Conservation (phyloP, 2,797 vertebrate species). For the Borostomias antarcticus region DNA sequence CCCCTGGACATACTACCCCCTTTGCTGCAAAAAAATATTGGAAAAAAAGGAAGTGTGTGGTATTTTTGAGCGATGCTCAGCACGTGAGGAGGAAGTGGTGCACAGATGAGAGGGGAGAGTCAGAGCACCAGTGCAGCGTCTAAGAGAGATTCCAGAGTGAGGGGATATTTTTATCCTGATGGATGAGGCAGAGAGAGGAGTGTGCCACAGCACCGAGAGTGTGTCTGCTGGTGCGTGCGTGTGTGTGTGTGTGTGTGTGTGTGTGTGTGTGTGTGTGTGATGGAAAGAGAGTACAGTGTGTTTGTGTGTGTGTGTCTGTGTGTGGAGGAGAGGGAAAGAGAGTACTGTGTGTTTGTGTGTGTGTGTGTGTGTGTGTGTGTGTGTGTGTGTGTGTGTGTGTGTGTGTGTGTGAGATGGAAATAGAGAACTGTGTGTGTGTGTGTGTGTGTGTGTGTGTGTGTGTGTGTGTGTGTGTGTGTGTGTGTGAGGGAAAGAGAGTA, state of each 20-base stretch:
- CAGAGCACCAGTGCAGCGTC: conserved; percentile 34
- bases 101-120: conserved; percentile 35
- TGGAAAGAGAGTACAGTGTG: background rate
- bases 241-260: conserved; percentile 27
- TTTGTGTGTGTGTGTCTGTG: background rate
- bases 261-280: background rate
- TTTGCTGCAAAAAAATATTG: conserved; percentile 9
- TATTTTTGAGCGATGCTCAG: conserved; percentile 54
- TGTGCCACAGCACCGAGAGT: conserved; percentile 47
- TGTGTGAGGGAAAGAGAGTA: background rate
- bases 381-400: too few species aligned
- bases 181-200: conserved; percentile 54
- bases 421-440: conserved; percentile 3
- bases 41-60: conserved; percentile 21
- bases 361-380: conserved; percentile 1
- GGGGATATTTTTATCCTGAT: conserved; percentile 67
- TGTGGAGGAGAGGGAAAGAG: background rate
- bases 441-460: conserved; percentile 37
- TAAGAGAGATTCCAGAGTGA: conserved; percentile 63
- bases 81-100: conserved; percentile 8
- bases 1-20: conserved; percentile 1
- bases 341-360: background rate
- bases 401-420: background rate
- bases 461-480: conserved; percentile 14
- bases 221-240: conserved; percentile 30